Evolutionary conservation across 2,113 vertebrate species (phyloP).

Genomic region (Sarotherodon lohbergeri): DNA sequence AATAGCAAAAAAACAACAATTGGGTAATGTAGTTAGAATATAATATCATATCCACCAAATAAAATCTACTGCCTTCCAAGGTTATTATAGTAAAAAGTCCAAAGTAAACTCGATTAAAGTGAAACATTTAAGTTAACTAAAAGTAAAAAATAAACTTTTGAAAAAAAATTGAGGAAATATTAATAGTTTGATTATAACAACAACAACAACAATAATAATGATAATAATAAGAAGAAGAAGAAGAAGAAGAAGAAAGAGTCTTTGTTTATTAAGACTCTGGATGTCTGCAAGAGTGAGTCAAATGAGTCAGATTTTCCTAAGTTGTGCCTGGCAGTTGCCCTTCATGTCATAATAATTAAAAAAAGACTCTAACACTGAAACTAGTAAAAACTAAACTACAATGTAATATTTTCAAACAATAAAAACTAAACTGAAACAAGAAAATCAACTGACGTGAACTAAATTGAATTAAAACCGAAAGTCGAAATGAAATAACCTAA

Average conservation of each 20-base stretch:
- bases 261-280: background rate
- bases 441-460: background rate
- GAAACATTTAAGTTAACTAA: background rate
- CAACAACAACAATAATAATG: background rate
- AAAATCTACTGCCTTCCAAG: background rate
- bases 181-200: background rate
- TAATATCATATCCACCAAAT: background rate
- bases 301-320: background rate
- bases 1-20: background rate
- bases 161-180: background rate
- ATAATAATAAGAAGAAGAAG: too few relatives aligned
- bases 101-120: background rate
- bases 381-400: background rate
- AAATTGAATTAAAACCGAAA: background rate
- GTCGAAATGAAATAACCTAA: background rate
- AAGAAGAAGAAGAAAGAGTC: background rate
- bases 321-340: background rate
- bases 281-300: background rate
- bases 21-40: background rate
- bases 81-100: background rate
- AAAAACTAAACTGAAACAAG: background rate
- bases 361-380: background rate
- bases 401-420: background rate
- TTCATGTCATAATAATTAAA: background rate
- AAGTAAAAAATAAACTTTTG: background rate